Base-by-base conservation (phyloP, 2,113 vertebrate genomes). In the Alligator sinensis region DNA sequence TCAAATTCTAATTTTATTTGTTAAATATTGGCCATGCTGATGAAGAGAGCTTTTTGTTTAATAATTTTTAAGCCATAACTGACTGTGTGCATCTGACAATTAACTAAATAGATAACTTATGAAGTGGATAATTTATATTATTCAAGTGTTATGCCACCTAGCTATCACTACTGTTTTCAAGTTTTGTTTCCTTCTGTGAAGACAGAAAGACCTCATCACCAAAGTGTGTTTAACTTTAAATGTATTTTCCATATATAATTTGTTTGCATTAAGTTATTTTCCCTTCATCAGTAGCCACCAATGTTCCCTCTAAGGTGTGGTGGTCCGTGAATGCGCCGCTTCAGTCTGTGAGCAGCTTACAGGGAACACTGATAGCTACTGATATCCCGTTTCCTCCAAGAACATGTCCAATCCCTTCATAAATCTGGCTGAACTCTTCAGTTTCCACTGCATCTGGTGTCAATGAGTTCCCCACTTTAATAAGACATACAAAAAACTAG, bases 71-170 rank as follows among this genome's bases (percentile, higher is more conserved):
- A 87, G 15, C 63, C 80, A 11, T 22, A 62, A 11, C 24, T 62
- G 0, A 27, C 72, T 91, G 19, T 13, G 91, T 74, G 88, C 30
- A 34, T 70, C 9, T 38, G 11, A 18, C 89, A 4, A 86, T 88
- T 79, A 79, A 82, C 34, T 82, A 84, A 91, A 84, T 68, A 82
- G 68, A 24, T 66, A 86, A 28, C 77, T 95, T 88, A 84, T 93
- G 80, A 70, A 82, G 17, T 87, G 55, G 14, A 11, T 91, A 61
- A 87, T 89, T 92, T 87, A 24, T 59, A 1, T 75, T 86, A 25
- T 70, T 75, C 82, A 93, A 89, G 9, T 90, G 47, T 91, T 92
- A 87, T 83, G n/a, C 66, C 81, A 25, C 24, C 24, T 19, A 72
- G 6, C 62, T 85, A 63, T 85, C 82, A 59, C 68, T 76, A 87